Base-by-base conservation (phyloP, 2,888 invertebrate species). In the Callimorpha dominula region DNA sequence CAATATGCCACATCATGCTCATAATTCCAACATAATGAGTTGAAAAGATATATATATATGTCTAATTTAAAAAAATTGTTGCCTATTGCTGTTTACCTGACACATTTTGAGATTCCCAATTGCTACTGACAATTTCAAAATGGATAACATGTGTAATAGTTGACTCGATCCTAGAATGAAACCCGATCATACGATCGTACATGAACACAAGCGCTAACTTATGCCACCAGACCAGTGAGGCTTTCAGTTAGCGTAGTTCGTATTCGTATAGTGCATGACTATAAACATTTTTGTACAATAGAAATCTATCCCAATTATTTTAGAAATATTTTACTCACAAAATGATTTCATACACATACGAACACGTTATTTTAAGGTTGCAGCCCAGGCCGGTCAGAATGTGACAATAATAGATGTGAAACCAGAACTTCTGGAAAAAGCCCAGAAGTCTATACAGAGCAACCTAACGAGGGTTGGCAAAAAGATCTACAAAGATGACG, bases 361-460 rank as follows among this genome's bases (percentile, higher is more conserved):
- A 11, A 49, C 43, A 43, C 11, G 15, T 57, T 17, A 9, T 54
- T 68, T 72, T 15, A 63, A 98, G 98, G 98, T 98, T 68, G 97
- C 98, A 77, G 98, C 98, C 40, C 97, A 98, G 93, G 97, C 97
- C 54, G 98, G 98, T 31, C 97, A 98, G 86, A 97, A 97, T 88
- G 98, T 99, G 12, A 97, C 97, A 4, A 93, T 99, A 46, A 97
- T 98, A 3, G 99, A 99, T 90, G 95, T 98, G 46, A 97, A 97
- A 79, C 95, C 97, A 1, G 97, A 97, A 57, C 96, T 97, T 9
- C 93, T 98, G 14, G 95, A 97, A 65, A 98, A 98, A 90, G 97
- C 98, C 0, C 96, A 97, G 85, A 95, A 96, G 52, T 96, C 96
- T 72, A 98, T 99, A 75, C 93, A 96, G 69, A 96, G 92, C 46